A percentile compares a stretch with the other conserved stretches of the same genome.
phyloP scores from a whole-genome alignment of 2,888 invertebrate species.

The Patella caerulea region DNA sequence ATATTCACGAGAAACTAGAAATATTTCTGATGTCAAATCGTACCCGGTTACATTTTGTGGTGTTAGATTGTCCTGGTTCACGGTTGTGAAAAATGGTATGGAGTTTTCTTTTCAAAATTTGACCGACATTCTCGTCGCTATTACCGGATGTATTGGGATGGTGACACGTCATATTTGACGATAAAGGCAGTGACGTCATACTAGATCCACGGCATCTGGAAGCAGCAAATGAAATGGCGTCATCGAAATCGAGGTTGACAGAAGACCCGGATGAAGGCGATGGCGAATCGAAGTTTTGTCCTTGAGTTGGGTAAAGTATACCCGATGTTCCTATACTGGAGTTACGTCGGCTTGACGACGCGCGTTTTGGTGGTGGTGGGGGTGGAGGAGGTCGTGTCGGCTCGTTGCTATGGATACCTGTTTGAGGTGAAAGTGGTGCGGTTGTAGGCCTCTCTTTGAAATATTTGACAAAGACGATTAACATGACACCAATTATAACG shows the following conservation, averaged over 20 bases:
- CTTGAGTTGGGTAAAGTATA: background rate
- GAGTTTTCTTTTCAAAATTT: constrained; percentile 22
- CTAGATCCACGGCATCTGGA: constrained; percentile 17
- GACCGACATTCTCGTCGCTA: background rate
- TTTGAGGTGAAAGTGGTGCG: background rate
- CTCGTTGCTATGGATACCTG: background rate
- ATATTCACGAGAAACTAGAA: constrained; percentile 21
- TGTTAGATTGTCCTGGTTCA: background rate
- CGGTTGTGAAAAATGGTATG: constrained; percentile 19
- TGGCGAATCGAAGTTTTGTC: background rate
- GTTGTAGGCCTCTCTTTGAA: constrained; percentile 17
- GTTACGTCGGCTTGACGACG: background rate
- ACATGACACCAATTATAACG: constrained; percentile 23
- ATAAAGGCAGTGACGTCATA: constrained; percentile 28
- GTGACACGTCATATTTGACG: constrained; percentile 18
- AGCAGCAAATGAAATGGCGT: constrained; percentile 26
- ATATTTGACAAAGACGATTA: constrained; percentile 24
- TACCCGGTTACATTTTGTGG: constrained; percentile 22
- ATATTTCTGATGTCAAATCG: constrained; percentile 29
- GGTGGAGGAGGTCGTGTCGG: background rate
- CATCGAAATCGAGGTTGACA: constrained; percentile 23
- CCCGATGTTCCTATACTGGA: background rate
- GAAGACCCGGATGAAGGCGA: constrained; percentile 13
- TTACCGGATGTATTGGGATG: constrained; percentile 9
- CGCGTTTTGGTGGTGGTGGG: background rate